Evolutionary conservation across 2,113 vertebrate species (phyloP).

Genomic region (Oryzias woworae): DNA sequence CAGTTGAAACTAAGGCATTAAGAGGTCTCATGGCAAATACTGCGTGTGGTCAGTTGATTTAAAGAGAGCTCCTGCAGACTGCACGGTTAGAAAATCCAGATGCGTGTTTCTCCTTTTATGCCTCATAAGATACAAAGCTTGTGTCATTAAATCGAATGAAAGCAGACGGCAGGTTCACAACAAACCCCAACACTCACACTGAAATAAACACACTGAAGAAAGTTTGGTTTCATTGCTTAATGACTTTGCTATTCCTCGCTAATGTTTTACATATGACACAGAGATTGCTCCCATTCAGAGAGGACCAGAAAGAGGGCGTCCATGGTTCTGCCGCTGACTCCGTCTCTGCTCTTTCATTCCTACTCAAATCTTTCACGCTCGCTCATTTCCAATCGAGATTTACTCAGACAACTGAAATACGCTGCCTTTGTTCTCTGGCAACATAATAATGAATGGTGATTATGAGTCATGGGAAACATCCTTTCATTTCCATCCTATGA

Average conservation of each 20-base stretch:
- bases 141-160: slow-evolving; percentile 48
- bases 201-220: slow-evolving; percentile 55
- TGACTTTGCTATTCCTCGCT: slow-evolving; percentile 54
- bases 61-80: slow-evolving; percentile 36
- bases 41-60: slow-evolving; percentile 51
- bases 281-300: slow-evolving; percentile 52
- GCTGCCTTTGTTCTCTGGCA: slow-evolving; percentile 64
- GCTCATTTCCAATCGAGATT: slow-evolving; percentile 55
- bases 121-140: slow-evolving; percentile 49
- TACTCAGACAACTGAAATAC: slow-evolving; percentile 59
- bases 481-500: slow-evolving; percentile 56
- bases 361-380: slow-evolving; percentile 54
- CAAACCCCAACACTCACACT: background rate
- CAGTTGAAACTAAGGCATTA: background rate
- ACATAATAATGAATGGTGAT: slow-evolving; percentile 66
- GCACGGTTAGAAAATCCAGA: slow-evolving; percentile 56
- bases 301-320: slow-evolving; percentile 27
- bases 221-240: slow-evolving; percentile 64
- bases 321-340: slow-evolving; percentile 54
- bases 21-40: slow-evolving; percentile 42
- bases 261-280: slow-evolving; percentile 70
- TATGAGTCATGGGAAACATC: slow-evolving; percentile 66
- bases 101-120: slow-evolving; percentile 44
- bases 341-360: slow-evolving; percentile 47
- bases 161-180: slow-evolving; percentile 46